phyloP scores from a whole-genome alignment of 2,888 invertebrate genomes.

The Parapristionchus giblindavisi region DNA sequence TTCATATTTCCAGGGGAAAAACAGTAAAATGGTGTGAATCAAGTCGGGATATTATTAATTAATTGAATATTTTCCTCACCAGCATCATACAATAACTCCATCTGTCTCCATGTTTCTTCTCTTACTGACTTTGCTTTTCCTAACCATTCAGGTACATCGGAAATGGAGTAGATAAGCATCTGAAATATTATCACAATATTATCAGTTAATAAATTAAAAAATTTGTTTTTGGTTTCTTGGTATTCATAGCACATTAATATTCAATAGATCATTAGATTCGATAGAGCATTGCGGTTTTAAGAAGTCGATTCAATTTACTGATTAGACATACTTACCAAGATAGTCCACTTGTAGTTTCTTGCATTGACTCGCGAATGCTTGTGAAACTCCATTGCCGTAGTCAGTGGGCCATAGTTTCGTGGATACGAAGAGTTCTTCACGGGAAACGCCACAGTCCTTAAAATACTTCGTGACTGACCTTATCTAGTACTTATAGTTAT shows the following conservation, averaged over 20 bases:
- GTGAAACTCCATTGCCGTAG: constrained; percentile 66
- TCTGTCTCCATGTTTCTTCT: constrained; percentile 70
- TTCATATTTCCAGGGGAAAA: no score
- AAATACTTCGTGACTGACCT: no score
- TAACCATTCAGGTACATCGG: constrained; percentile 66
- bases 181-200: constrained; percentile 43
- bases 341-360: constrained; percentile 68
- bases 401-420: constrained; percentile 71
- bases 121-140: constrained; percentile 52
- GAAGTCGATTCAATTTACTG: no score
- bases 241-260: no score
- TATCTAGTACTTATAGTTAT: no score
- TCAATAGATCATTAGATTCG: no score
- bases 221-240: neutral
- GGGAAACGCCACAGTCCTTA: constrained; percentile 65
- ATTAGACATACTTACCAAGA: constrained; percentile 65
- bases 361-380: constrained; percentile 68
- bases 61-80: no score
- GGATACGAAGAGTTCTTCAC: constrained; percentile 69
- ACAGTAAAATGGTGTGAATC: no score
- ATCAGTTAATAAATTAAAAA: neutral
- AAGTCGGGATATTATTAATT: no score
- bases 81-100: constrained; percentile 70
- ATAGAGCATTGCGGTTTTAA: no score
- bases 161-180: constrained; percentile 71